Base-by-base conservation (phyloP, 2,113 vertebrate genomes). In the Tylochromis polylepis region DNA sequence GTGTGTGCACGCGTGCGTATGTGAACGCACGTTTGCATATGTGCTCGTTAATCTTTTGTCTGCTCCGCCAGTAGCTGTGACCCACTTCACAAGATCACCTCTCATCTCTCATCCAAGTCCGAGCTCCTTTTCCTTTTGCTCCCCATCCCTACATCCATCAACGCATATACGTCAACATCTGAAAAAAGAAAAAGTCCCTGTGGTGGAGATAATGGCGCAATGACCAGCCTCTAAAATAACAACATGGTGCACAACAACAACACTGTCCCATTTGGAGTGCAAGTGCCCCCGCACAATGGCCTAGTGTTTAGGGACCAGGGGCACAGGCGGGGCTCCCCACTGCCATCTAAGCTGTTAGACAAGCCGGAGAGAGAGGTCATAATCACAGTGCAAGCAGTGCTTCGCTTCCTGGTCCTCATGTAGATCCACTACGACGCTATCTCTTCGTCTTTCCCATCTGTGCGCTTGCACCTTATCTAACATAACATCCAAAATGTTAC, bases 211-310 rank as follows among this genome's bases (percentile, higher is more conserved):
- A 91, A 93, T 89, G 78, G 84, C 29, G 87, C 87, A 83, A 82
- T 91, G 84, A 51, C 89, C 82, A 87, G 88, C 89, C 89, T 94
- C 91, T 93, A 94, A 92, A 96, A 94, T 94, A 95, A 95, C 92
- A 95, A 93, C 95, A 88, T 38, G 88, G 84, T 78, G 75, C 90
- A 93, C 92, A 95, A 93, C 93, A 94, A 94, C 91, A 93, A 91
- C 90, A 89, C 83, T 90, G 91, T 70, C 90, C 90, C 92, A 91
- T 90, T 94, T 94, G 88, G 90, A 93, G 90, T 56, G 90, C 82
- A 79, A 79, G 88, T 94, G 88, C 86, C 91, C 87, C 86, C 9
- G 60, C 91, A 96, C 96, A 95, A 95, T 94, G 88, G 93, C 65
- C 82, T 62, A 95, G 94, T 96, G 94, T 96, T 95, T 85, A 65